Conservation (phyloP, 2,888 invertebrate genomes). For the Eupithecia dodoneata region DNA sequence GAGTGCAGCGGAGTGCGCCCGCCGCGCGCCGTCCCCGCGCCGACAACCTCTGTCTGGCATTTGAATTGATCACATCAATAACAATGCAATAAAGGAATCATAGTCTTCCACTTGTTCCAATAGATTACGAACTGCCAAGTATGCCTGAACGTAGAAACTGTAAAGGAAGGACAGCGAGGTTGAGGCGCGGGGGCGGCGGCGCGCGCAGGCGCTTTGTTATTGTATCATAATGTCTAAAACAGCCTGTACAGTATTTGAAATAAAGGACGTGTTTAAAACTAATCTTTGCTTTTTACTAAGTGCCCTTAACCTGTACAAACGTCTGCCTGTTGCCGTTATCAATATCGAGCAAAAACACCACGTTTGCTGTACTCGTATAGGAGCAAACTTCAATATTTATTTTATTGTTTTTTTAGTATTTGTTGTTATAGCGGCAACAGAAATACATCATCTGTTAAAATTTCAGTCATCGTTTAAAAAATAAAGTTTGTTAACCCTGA, state of each 20-base stretch:
- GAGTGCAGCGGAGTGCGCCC: slow-evolving; percentile 22
- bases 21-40: slow-evolving; percentile 4
- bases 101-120: slow-evolving; percentile 21
- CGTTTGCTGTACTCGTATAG: too few relatives aligned
- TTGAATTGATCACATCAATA: not conserved
- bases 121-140: not conserved
- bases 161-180: slow-evolving; percentile 11
- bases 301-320: not conserved
- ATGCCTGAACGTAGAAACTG: not conserved
- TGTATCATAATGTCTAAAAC: slow-evolving; percentile 67
- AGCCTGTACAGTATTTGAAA: slow-evolving; percentile 80
- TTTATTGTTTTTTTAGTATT: too few relatives aligned
- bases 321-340: too few relatives aligned
- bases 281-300: slow-evolving; percentile 39
- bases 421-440: too few relatives aligned
- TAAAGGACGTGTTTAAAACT: slow-evolving; percentile 80
- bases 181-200: slow-evolving; percentile 34
- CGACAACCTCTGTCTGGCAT: not conserved
- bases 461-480: too few relatives aligned
- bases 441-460: too few relatives aligned
- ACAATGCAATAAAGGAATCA: not conserved
- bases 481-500: too few relatives aligned
- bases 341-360: too few relatives aligned
- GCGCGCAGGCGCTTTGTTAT: slow-evolving; percentile 52
- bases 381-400: too few relatives aligned